These are phyloP conservation scores for Eciton burchellii DNA, from an alignment of 1,140 invertebrate species.

Conservation along the genomic window DNA sequence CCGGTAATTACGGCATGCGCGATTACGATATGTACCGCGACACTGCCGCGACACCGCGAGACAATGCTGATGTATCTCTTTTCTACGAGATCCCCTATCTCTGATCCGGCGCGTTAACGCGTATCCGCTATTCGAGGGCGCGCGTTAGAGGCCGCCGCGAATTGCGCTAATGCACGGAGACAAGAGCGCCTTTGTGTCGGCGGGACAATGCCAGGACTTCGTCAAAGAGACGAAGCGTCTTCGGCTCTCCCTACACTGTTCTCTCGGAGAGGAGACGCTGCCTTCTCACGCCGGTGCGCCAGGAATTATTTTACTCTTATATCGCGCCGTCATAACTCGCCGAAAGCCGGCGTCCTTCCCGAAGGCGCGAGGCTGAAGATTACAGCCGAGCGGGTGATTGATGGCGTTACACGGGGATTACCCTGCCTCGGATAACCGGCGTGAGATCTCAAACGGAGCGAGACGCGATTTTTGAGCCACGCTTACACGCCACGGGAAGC, in stretches of 20 bases:
- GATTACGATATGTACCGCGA: slow-evolving; percentile 39
- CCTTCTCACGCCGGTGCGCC: slow-evolving; percentile 64
- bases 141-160: slow-evolving; percentile 62
- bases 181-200: slow-evolving; percentile 66
- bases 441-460: slow-evolving; percentile 25
- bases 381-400: slow-evolving; percentile 7
- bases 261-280: slow-evolving; percentile 18
- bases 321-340: slow-evolving; percentile 23
- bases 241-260: slow-evolving; percentile 3
- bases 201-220: slow-evolving; percentile 56
- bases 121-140: slow-evolving; percentile 34
- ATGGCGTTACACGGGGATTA: slow-evolving; percentile 41
- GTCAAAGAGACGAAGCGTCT: slow-evolving; percentile 35
- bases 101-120: slow-evolving; percentile 49
- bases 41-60: slow-evolving; percentile 8
- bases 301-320: slow-evolving; percentile 22
- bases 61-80: slow-evolving; percentile 40
- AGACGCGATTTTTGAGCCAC: slow-evolving; percentile 19
- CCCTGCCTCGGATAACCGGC: not conserved
- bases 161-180: slow-evolving; percentile 69
- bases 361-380: slow-evolving; percentile 18
- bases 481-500: not conserved
- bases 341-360: slow-evolving; percentile 22
- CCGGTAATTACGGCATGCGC: slow-evolving; percentile 64
- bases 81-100: slow-evolving; percentile 15